Percentiles rank a stretch among this genome's conserved stretches.
Evolutionary conservation across 2,113 vertebrate genomes (phyloP).

Genomic region (Dipodomys stephensi): DNA sequence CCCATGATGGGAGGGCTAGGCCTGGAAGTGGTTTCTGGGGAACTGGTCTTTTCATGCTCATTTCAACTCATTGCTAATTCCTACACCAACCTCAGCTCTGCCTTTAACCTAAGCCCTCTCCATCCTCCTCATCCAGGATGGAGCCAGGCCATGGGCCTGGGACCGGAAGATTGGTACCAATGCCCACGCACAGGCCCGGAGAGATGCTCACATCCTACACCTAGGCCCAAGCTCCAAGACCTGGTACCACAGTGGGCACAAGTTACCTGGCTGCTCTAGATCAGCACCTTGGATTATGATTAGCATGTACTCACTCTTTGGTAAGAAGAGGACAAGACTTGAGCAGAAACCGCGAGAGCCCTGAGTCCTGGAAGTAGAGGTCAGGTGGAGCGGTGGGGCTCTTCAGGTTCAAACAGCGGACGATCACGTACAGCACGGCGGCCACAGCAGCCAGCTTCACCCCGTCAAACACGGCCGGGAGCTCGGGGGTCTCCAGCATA

Average conservation of each 20-base stretch:
- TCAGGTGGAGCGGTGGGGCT: constrained; percentile 96
- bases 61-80: not conserved
- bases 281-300: not conserved
- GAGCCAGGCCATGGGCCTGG: not conserved
- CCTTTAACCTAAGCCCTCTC: not conserved
- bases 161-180: not conserved
- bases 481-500: constrained; percentile 92
- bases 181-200: not conserved
- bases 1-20: not conserved
- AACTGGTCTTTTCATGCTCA: not conserved
- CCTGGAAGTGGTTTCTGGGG: not conserved
- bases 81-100: not conserved
- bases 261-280: too few relatives aligned
- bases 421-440: constrained; percentile 95
- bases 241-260: not conserved
- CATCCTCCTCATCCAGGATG: not conserved
- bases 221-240: not conserved
- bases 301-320: constrained; percentile 96
- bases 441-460: constrained; percentile 97
- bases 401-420: constrained; percentile 97
- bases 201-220: not conserved
- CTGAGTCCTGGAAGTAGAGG: constrained; percentile 95
- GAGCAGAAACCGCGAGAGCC: constrained; percentile 94
- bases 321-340: constrained; percentile 97
- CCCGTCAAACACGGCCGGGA: constrained; percentile 97